A percentile compares a stretch with the other conserved stretches of the same genome.
These are phyloP conservation scores for Drosophila santomea DNA, from an alignment of 1,140 invertebrate species.

Conservation along the genomic window DNA sequence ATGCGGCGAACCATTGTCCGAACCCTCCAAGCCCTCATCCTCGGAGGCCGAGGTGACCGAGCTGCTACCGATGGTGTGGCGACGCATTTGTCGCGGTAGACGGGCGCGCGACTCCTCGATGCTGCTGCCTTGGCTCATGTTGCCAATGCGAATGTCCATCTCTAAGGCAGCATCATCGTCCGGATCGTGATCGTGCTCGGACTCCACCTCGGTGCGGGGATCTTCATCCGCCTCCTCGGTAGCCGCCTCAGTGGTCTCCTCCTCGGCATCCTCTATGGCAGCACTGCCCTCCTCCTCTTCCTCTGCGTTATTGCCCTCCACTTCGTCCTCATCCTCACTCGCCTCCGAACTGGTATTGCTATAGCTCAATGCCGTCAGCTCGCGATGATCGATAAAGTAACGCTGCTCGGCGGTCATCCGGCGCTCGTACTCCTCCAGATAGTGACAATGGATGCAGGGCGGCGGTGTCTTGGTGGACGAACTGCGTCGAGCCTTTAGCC, in stretches of 20 bases:
- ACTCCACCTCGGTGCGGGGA: constrained; percentile 29
- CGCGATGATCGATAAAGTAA: constrained; percentile 74
- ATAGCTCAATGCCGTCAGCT: constrained; percentile 84
- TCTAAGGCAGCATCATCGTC: constrained; percentile 73
- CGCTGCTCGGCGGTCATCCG: constrained; percentile 85
- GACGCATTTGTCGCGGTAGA: constrained; percentile 71
- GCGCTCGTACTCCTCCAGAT: constrained; percentile 88
- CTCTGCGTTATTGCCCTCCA: constrained; percentile 85
- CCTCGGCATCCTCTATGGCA: constrained; percentile 40
- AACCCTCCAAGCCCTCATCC: constrained; percentile 73
- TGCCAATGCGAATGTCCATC: constrained; percentile 73
- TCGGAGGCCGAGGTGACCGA: constrained; percentile 66
- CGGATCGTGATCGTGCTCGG: constrained; percentile 41
- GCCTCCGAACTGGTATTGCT: constrained; percentile 85
- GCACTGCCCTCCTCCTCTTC: constrained; percentile 30
- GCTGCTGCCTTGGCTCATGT: constrained; percentile 71
- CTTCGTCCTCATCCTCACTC: constrained; percentile 86
- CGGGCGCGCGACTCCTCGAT: constrained; percentile 72
- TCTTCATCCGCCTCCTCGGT: constrained; percentile 58
- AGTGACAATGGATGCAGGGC: constrained; percentile 88
- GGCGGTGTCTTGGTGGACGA: constrained; percentile 87
- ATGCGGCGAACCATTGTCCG: constrained; percentile 74
- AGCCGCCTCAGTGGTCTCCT: constrained; percentile 60
- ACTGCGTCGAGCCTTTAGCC: constrained; percentile 87
- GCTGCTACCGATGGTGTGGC: constrained; percentile 79